Evolutionary conservation across 2,797 vertebrate genomes (phyloP), one percentile per base, ranked within the genome.

Genomic region (Hybognathus amarus): DNA sequence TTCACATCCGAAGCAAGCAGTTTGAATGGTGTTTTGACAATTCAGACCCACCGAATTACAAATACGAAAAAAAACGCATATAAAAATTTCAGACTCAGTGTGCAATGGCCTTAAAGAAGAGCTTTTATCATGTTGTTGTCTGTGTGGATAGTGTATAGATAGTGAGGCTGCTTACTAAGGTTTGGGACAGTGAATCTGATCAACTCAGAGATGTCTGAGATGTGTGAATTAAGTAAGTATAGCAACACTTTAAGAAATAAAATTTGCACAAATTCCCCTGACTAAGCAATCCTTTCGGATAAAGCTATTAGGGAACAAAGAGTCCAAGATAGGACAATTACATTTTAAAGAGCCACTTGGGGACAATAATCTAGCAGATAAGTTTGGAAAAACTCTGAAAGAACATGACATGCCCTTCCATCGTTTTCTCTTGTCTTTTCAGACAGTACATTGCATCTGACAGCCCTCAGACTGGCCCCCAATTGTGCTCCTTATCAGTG

Each of bases 401-500:
- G 47, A 40, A 82, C 59, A 82, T 52, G 64, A 38, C 63, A 79
- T 82, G 56, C 45, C 30, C 40, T 64, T 47, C 47, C 17, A 12
- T 81, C 5, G 2, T 52, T 81, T 81, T 68, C 59, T 81, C 67
- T 70, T 27, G 42, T 73, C 75, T 84, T 79, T 68, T 84, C 66
- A 36, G 85, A 78, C 84, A 79, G 88, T 86, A 86, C 80, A 90
- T 87, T 83, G 42, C 30, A 5, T 85, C 30, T 54, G 85, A 84
- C 85, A 84, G 83, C 84, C 84, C 78, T 85, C 78, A 88, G 82
- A 87, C 82, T 77, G 80, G 70, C 83, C 52, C 40, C 73, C 40
- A 88, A 89, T 85, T 89, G 87, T 87, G 82, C 83, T 45, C 64
- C 86, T 90, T 87, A 89, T 91, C 87, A 87, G 40, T 18, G 56